Base-by-base conservation (phyloP, 2,888 invertebrate species). In the Leptopterna dolabrata region DNA sequence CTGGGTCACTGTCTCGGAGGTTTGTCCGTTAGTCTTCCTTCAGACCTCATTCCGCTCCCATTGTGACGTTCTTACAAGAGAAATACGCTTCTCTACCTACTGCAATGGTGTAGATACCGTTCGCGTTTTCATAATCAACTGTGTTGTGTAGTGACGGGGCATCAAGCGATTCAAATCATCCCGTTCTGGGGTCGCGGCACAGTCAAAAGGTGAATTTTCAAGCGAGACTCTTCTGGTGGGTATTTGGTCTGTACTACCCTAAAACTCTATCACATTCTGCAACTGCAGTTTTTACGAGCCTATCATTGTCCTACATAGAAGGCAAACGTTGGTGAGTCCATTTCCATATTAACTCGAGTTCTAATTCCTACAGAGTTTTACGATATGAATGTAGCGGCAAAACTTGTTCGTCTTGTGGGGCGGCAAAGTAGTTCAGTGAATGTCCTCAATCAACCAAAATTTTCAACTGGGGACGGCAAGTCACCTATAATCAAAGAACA, bases 1-100 rank as follows among this genome's bases (percentile, higher is more conserved):
- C 43, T 45, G 78, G 78, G 78, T 78, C 78, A 78, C 45, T 78
- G 63, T 63, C 63, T 63, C 63, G 63, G 24, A 11, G 63, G 47
- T 16, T 43, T 43, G 11, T 6, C 11, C 7, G 7, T 55, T 63
- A 63, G 63, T 63, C 63, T 63, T 63, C 63, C 63, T 63, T 63
- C 63, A 27, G 63, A 63, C 24, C 27, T 63, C 63, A 63, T 63
- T 27, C 63, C 63, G 51, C n/a, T 51, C 51, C 16, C 51, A n/a
- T 4, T 36, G 16, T n/a, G 1, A 51, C 14, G n/a, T 16, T n/a
- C 16, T 51, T 16, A 1, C 51, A n/a, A 19, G 36, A 36, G n/a
- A 51, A 51, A 51, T 6, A 51, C 16, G 51, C 51, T 51, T 51
- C 51, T 6, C 6, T 51, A 51, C n/a, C n/a, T 47, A n/a, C 51